These are phyloP conservation scores for Clusia tigrina DNA, from an alignment of 2,888 invertebrate species.

Conservation along the genomic window DNA sequence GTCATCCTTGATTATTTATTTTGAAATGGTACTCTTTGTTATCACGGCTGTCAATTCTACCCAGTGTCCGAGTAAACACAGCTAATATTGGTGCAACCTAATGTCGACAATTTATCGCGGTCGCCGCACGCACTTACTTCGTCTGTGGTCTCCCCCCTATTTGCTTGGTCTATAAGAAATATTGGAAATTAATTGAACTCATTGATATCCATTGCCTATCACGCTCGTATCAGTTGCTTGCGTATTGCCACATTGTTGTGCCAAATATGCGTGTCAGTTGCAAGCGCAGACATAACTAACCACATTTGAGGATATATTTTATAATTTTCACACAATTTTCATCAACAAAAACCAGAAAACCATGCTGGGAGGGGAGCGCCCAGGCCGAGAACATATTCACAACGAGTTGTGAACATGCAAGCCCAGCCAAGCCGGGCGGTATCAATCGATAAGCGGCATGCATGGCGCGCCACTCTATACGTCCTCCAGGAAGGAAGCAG, in stretches of 20 bases:
- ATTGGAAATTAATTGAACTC: constrained; percentile 22
- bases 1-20: too few species aligned
- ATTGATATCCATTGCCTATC: constrained; percentile 14
- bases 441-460: constrained; percentile 26
- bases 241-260: constrained; percentile 13
- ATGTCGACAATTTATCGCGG: too few species aligned
- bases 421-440: neutral
- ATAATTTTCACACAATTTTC: constrained; percentile 3
- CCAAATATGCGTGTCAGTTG: neutral
- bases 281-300: neutral
- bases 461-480: constrained; percentile 31
- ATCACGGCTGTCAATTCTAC: too few species aligned
- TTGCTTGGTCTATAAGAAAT: too few species aligned
- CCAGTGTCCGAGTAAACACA: too few species aligned
- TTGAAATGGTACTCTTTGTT: too few species aligned
- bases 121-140: too few species aligned
- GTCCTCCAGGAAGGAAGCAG: constrained; percentile 6
- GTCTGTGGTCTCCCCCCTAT: too few species aligned
- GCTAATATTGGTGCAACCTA: too few species aligned
- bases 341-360: neutral
- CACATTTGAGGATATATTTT: neutral
- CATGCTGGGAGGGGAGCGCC: too few species aligned
- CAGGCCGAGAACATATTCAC: neutral
- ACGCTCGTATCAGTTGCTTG: constrained; percentile 10
- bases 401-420: constrained; percentile 4